A percentile compares a stretch with the other conserved stretches of the same genome.
Evolutionary conservation across 2,888 invertebrate species (phyloP).

Genomic region (Criorhina ranunculi): DNA sequence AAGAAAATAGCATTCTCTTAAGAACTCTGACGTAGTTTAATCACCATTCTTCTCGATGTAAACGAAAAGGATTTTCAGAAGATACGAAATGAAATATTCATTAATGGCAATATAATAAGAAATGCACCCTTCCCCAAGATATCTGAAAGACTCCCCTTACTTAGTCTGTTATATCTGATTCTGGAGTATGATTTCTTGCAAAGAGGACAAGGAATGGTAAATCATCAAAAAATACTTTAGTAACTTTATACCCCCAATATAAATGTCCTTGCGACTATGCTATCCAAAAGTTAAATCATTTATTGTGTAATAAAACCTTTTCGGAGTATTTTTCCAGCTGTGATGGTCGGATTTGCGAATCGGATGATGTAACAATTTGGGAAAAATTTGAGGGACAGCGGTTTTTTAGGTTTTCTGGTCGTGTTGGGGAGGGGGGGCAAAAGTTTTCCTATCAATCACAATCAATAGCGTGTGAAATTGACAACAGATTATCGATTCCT

Average conservation of each 20-base stretch:
- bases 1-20: background rate
- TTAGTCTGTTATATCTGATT: background rate
- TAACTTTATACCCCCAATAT: slow-evolving; percentile 6
- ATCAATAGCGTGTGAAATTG: slow-evolving; percentile 62
- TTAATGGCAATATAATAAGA: slow-evolving; percentile 14
- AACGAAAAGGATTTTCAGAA: background rate
- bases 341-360: slow-evolving; percentile 39
- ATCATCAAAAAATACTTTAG: slow-evolving; percentile 35
- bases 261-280: slow-evolving; percentile 35
- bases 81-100: slow-evolving; percentile 8
- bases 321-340: slow-evolving; percentile 26
- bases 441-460: slow-evolving; percentile 59
- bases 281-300: slow-evolving; percentile 56
- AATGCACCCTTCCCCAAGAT: background rate
- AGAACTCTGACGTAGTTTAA: slow-evolving; percentile 13
- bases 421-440: background rate
- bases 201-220: background rate
- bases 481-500: slow-evolving; percentile 45
- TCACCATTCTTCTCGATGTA: background rate
- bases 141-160: background rate
- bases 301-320: slow-evolving; percentile 56
- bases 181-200: background rate
- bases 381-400: slow-evolving; percentile 32
- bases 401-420: background rate
- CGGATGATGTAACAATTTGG: slow-evolving; percentile 59